phyloP scores from a whole-genome alignment of 2,797 vertebrate genomes.

The Pangasius djambal region DNA sequence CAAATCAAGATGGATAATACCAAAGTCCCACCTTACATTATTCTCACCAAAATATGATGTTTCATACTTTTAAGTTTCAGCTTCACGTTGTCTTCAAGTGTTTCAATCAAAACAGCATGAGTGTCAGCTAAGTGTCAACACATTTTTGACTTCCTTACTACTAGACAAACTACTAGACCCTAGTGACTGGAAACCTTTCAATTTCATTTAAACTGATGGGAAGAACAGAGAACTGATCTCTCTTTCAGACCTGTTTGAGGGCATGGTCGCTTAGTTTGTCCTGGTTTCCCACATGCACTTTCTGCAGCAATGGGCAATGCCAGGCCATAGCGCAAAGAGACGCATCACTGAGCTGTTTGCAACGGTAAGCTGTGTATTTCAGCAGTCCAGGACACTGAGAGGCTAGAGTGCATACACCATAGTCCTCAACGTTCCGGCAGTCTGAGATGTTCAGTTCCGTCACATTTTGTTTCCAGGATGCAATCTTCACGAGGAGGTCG shows the following conservation, averaged over 20 bases:
- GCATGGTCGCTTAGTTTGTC: constrained; percentile 93
- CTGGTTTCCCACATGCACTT: constrained; percentile 98
- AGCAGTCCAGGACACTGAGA: constrained; percentile 90
- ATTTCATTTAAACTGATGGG: neutral
- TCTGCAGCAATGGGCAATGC: constrained; percentile 93
- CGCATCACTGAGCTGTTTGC: constrained; percentile 93
- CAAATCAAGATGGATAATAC: neutral
- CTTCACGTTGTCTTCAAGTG: neutral
- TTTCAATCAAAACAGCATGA: neutral
- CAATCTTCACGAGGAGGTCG: constrained; percentile 92
- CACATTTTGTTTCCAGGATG: constrained; percentile 93
- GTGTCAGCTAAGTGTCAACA: neutral
- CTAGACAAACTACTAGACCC: neutral
- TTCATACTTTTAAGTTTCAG: neutral
- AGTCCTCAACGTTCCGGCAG: constrained; percentile 92
- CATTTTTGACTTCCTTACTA: neutral
- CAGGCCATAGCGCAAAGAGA: constrained; percentile 88
- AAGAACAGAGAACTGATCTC: neutral
- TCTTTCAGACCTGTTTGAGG: constrained; percentile 84
- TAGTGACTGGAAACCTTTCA: neutral
- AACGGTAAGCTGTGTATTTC: constrained; percentile 94
- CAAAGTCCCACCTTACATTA: neutral
- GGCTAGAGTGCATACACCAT: constrained; percentile 88
- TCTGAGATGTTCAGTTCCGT: constrained; percentile 98
- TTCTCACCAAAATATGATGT: neutral